phyloP scores from a whole-genome alignment of 2,797 vertebrate genomes.

The Chaetophractus vellerosus region DNA sequence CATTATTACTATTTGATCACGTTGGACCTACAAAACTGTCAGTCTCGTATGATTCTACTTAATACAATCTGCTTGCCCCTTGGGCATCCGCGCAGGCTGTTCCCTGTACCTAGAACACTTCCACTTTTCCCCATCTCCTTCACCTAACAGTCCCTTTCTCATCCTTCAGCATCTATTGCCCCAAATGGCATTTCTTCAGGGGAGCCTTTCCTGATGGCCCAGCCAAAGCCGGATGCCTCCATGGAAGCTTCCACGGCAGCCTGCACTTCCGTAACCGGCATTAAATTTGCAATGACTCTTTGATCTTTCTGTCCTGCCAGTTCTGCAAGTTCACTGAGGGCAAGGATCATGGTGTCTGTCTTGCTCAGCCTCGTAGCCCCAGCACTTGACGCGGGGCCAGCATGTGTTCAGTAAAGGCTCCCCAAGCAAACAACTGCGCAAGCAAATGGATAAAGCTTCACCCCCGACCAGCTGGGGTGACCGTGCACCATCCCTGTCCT shows the following conservation, averaged over 20 bases:
- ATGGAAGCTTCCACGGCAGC: no score
- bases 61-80: background rate
- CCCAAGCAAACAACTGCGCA: background rate
- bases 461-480: background rate
- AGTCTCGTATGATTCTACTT: background rate
- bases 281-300: background rate
- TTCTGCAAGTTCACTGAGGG: background rate
- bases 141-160: background rate
- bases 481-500: background rate
- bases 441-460: background rate
- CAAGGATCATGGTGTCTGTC: background rate
- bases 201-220: background rate
- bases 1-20: background rate
- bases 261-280: accelerated
- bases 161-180: background rate
- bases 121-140: background rate
- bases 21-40: background rate
- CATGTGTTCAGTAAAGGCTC: background rate
- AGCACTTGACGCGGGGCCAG: background rate
- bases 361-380: background rate
- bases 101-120: background rate
- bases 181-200: background rate
- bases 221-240: no score
- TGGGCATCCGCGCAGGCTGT: background rate
- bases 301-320: background rate